Evolutionary conservation across 2,797 vertebrate species (phyloP).

Genomic region (Argyrosomus regius): DNA sequence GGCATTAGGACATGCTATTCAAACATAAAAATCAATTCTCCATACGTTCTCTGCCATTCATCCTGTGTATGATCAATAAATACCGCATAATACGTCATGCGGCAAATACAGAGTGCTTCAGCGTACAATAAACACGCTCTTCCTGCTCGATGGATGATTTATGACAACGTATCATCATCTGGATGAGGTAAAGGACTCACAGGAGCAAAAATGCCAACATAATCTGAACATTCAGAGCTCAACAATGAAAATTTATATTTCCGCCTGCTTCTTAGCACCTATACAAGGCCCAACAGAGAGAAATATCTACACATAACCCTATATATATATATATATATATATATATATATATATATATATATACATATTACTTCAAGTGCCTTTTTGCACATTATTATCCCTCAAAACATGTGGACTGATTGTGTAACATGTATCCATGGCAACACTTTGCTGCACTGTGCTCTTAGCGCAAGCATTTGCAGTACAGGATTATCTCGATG

Average conservation of each 20-base stretch:
- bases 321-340: no score
- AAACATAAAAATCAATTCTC: constrained; percentile 63
- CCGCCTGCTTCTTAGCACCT: neutral
- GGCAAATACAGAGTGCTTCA: constrained; percentile 29
- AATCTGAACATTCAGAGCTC: neutral
- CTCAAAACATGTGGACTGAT: neutral
- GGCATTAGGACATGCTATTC: constrained; percentile 24
- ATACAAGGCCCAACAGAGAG: neutral
- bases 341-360: no score
- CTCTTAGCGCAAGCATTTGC: neutral
- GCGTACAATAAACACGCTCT: constrained; percentile 31
- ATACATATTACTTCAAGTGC: neutral
- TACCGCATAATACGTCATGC: constrained; percentile 34
- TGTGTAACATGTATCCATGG: neutral
- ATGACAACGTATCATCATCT: constrained; percentile 16
- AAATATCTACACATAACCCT: neutral
- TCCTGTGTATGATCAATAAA: constrained; percentile 62
- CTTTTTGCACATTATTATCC: neutral
- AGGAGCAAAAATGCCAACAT: neutral
- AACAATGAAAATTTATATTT: neutral
- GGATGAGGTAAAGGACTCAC: constrained; percentile 5
- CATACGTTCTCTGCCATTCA: constrained; percentile 42
- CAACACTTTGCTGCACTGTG: neutral
- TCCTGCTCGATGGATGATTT: constrained; percentile 39
- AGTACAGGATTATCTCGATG: neutral